Evolutionary conservation across 1,140 invertebrate species (phyloP).

Genomic region (Lerema accius): DNA sequence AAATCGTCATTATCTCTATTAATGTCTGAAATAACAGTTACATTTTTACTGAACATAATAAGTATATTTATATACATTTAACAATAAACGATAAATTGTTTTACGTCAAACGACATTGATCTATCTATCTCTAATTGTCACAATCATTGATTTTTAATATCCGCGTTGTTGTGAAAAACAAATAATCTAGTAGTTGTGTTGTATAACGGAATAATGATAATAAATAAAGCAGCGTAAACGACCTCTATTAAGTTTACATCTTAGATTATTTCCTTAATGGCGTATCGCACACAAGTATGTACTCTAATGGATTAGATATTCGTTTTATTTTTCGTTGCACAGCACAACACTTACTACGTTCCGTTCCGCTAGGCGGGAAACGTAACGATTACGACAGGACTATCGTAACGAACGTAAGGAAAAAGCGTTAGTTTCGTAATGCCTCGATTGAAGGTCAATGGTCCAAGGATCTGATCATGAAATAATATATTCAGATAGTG

Average conservation of each 20-base stretch:
- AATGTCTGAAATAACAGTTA: too few species aligned
- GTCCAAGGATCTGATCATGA: slow-evolving; percentile 37
- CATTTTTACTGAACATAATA: too few species aligned
- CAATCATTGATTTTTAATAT: slow-evolving; percentile 6
- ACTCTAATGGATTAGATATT: slow-evolving; percentile 30
- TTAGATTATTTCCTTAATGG: slow-evolving; percentile 45
- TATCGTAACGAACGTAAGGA: slow-evolving; percentile 49
- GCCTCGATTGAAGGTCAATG: slow-evolving; percentile 40
- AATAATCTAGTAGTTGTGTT: slow-evolving; percentile 7
- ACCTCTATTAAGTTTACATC: slow-evolving; percentile 45
- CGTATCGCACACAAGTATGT: slow-evolving; percentile 20
- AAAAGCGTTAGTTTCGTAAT: slow-evolving; percentile 56
- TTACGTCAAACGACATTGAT: too few species aligned
- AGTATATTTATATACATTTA: too few species aligned
- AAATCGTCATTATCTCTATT: too few species aligned
- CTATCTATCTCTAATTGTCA: neutral
- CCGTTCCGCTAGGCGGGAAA: slow-evolving; percentile 33
- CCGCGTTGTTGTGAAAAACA: slow-evolving; percentile 12
- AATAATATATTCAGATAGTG: slow-evolving; percentile 14
- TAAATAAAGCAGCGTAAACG: slow-evolving; percentile 35
- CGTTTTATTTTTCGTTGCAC: slow-evolving; percentile 30
- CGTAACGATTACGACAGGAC: slow-evolving; percentile 39
- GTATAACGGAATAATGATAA: slow-evolving; percentile 18
- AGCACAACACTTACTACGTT: slow-evolving; percentile 38
- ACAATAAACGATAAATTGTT: too few species aligned